phyloP scores from a whole-genome alignment of 2,113 vertebrate species.

The Catharus bicknelli region DNA sequence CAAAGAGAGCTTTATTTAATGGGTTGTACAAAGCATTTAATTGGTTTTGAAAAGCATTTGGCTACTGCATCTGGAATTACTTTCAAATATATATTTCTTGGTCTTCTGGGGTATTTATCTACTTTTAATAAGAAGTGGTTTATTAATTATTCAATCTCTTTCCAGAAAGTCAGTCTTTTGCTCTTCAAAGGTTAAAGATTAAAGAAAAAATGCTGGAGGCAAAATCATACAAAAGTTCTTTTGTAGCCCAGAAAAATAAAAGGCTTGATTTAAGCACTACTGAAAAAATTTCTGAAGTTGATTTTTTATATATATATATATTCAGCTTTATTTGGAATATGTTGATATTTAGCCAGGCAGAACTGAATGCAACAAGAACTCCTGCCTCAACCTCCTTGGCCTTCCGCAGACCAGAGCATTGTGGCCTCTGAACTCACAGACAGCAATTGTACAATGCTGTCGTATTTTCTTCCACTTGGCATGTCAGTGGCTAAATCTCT shows the following conservation, averaged over 20 bases:
- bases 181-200: constrained; percentile 59
- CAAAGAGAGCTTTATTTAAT: constrained; percentile 25
- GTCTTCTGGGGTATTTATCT: neutral
- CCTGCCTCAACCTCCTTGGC: neutral
- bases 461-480: neutral
- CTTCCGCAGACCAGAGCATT: neutral
- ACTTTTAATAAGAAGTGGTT: neutral
- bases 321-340: neutral
- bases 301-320: neutral
- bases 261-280: neutral
- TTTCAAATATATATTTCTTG: constrained; percentile 13
- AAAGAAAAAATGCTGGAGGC: constrained; percentile 32
- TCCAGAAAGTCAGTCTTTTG: constrained; percentile 43
- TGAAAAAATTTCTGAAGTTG: constrained; percentile 9
- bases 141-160: constrained; percentile 17
- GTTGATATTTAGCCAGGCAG: neutral
- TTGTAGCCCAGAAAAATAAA: constrained; percentile 39
- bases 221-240: constrained; percentile 56
- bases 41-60: constrained; percentile 33
- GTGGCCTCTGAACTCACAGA: neutral
- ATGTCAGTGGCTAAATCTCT: neutral
- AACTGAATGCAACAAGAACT: neutral
- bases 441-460: neutral
- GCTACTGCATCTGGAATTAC: constrained; percentile 10
- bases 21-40: neutral